A percentile compares a stretch with the other conserved stretches of the same genome.
phyloP scores from a whole-genome alignment of 2,113 vertebrate genomes.

The Lichenostomus cassidix region DNA sequence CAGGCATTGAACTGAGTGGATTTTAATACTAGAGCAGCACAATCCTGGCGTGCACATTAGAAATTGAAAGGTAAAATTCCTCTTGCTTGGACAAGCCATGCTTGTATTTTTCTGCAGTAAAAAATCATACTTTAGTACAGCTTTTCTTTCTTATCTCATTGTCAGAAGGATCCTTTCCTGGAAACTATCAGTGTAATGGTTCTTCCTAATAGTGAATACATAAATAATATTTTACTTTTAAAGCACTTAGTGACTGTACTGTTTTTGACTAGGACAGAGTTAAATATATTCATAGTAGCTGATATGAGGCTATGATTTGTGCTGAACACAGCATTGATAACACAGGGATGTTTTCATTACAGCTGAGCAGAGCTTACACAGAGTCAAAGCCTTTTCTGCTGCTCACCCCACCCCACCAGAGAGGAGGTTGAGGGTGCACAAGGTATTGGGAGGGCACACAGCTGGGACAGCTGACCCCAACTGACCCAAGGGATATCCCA shows the following conservation, averaged over 20 bases:
- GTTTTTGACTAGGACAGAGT: background rate
- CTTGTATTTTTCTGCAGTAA: background rate
- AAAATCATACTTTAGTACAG: background rate
- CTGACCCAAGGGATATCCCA: background rate
- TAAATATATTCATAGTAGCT: background rate
- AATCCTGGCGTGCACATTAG: background rate
- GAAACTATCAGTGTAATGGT: background rate
- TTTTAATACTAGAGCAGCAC: background rate
- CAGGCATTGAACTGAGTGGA: background rate
- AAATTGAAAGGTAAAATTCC: background rate
- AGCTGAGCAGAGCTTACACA: background rate
- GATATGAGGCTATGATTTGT: background rate
- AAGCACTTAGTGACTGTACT: background rate
- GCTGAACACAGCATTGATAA: background rate
- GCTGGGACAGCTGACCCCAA: fast-evolving
- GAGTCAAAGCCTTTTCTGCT: background rate
- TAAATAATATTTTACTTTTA: background rate
- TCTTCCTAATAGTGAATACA: background rate
- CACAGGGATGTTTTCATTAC: background rate
- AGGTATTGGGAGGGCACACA: fast-evolving
- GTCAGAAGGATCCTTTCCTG: background rate
- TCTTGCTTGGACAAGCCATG: background rate
- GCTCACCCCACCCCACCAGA: fast-evolving
- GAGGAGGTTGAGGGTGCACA: fast-evolving
- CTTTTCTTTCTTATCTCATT: background rate